Conservation (phyloP, 2,113 vertebrate genomes). For the Collichthys lucidus region DNA sequence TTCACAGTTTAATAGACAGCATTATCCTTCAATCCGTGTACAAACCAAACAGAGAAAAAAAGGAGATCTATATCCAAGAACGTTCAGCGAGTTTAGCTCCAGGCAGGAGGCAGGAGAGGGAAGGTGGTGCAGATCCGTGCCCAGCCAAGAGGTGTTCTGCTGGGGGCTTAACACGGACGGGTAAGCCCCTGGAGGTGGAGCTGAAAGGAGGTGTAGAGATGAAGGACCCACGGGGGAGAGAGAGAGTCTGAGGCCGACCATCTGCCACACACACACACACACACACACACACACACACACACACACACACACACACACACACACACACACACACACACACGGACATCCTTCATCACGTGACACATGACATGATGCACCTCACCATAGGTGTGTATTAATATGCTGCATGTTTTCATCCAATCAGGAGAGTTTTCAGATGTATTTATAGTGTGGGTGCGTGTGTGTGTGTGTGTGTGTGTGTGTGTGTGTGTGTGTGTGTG, state of each 20-base stretch:
- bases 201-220: not conserved
- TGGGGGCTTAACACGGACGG: conserved; percentile 4
- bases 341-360: not conserved
- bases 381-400: not conserved
- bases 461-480: conserved; percentile 11
- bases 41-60: not conserved
- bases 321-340: conserved; percentile 9
- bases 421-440: not conserved
- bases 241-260: conserved; percentile 75
- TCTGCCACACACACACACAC: conserved; percentile 70
- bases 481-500: not conserved
- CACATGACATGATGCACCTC: not conserved
- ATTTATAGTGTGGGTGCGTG: not conserved
- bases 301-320: conserved; percentile 32
- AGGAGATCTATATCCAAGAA: conserved; percentile 18
- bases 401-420: not conserved
- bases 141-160: conserved; percentile 42
- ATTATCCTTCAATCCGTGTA: conserved; percentile 14
- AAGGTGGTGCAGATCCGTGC: conserved; percentile 20
- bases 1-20: conserved; percentile 7
- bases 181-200: conserved; percentile 33
- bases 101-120: not conserved
- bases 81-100: conserved; percentile 24
- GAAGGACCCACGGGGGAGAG: conserved; percentile 58
- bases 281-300: conserved; percentile 35